Conservation (phyloP, 2,797 vertebrate species). For the Jordanella pulchra region DNA sequence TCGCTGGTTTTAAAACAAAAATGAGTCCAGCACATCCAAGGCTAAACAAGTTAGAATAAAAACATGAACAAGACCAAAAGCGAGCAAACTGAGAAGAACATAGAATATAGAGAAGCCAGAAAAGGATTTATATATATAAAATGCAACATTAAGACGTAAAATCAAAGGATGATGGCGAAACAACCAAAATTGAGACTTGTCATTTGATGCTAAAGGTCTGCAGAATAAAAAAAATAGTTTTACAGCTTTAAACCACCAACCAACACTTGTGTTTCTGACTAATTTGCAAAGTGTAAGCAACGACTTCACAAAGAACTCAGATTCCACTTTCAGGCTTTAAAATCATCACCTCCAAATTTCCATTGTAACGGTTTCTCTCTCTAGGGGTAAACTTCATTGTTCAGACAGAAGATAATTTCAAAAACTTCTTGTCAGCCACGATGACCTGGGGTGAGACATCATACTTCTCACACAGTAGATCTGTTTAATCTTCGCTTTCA, state of each 20-base stretch:
- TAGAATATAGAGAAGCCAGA: neutral
- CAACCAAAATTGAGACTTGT: neutral
- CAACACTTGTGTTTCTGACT: neutral
- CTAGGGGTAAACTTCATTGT: neutral
- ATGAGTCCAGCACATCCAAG: no score
- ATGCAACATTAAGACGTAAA: neutral
- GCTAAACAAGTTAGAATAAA: no score
- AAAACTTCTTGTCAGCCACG: no score
- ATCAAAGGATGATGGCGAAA: neutral
- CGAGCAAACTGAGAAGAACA: neutral
- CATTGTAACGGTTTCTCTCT: constrained; percentile 1
- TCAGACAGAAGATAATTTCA: neutral
- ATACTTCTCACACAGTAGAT: neutral
- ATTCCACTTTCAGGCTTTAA: neutral
- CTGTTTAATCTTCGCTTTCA: constrained; percentile 1
- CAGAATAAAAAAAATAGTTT: neutral
- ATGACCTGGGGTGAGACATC: neutral
- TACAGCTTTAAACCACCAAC: neutral
- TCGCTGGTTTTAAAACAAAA: neutral
- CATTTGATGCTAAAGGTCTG: neutral
- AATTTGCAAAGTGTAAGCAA: constrained; percentile 3
- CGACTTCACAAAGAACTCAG: neutral
- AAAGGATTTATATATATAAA: neutral
- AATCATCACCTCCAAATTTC: neutral
- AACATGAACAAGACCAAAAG: neutral